Percentiles rank a stretch among this genome's conserved stretches.
Evolutionary conservation across 2,888 invertebrate species (phyloP).

Genomic region (Idaea aversata): DNA sequence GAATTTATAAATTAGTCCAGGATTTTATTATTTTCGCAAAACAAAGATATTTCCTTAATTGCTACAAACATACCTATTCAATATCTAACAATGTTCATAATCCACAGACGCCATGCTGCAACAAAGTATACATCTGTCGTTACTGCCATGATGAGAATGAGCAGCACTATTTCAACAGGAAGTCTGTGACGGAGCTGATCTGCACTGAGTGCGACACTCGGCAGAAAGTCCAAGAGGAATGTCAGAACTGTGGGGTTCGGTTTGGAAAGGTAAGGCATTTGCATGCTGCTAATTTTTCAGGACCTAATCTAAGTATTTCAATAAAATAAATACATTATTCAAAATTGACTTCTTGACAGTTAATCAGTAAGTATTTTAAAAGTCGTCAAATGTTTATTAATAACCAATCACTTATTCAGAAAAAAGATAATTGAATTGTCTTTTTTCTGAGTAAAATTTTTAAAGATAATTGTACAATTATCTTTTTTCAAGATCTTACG

Average conservation of each 20-base stretch:
- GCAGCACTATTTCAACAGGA: slow-evolving; percentile 90
- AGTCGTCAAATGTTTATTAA: neutral
- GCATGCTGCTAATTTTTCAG: no score
- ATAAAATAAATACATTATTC: neutral
- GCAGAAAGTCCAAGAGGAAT: slow-evolving; percentile 89
- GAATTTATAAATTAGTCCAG: no score
- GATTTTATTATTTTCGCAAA: no score
- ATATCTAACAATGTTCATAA: neutral
- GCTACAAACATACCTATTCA: neutral
- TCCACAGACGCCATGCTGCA: slow-evolving; percentile 91
- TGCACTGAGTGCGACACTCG: slow-evolving; percentile 90
- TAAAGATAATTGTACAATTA: no score
- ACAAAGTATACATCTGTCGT: slow-evolving; percentile 92
- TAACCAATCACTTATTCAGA: no score
- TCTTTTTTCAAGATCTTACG: no score
- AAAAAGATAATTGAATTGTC: no score
- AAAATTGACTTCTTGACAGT: neutral
- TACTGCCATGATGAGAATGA: slow-evolving; percentile 95
- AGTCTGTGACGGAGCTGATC: slow-evolving; percentile 90
- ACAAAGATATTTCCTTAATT: neutral
- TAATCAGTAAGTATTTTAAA: neutral
- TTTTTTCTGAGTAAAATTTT: no score
- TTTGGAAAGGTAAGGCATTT: slow-evolving; percentile 89
- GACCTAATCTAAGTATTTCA: no score
- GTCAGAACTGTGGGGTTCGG: slow-evolving; percentile 86